phyloP scores from a whole-genome alignment of 2,888 invertebrate species.

The Troides helena region DNA sequence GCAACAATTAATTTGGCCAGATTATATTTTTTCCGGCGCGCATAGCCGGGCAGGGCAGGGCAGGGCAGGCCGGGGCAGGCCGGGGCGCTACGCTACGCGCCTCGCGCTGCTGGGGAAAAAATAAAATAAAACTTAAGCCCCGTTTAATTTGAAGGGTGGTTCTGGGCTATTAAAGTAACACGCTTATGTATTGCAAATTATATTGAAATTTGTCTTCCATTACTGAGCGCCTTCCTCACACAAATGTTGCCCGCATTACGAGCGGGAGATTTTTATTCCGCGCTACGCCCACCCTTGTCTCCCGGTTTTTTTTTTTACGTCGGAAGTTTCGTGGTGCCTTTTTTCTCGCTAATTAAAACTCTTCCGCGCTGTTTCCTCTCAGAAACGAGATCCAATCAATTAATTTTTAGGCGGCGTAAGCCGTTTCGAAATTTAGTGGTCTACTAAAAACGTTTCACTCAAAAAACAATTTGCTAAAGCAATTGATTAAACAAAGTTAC shows the following conservation, averaged over 20 bases:
- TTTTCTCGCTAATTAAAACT: slow-evolving; percentile 80
- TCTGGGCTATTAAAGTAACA: slow-evolving; percentile 82
- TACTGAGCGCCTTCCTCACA: slow-evolving; percentile 79
- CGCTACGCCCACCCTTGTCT: slow-evolving; percentile 77
- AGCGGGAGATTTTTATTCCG: slow-evolving; percentile 76
- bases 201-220: slow-evolving; percentile 82
- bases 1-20: slow-evolving; percentile 79
- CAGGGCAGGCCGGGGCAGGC: slow-evolving; percentile 33
- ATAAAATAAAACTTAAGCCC: slow-evolving; percentile 81
- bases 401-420: slow-evolving; percentile 77
- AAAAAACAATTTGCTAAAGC: slow-evolving; percentile 64
- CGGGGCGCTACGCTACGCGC: slow-evolving; percentile 56
- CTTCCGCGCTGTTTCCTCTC: slow-evolving; percentile 78
- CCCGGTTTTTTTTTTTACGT: slow-evolving; percentile 75
- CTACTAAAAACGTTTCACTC: slow-evolving; percentile 64
- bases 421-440: slow-evolving; percentile 72
- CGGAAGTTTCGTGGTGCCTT: slow-evolving; percentile 74
- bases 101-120: slow-evolving; percentile 72
- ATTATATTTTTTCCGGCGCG: slow-evolving; percentile 77
- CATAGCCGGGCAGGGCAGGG: slow-evolving; percentile 43
- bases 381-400: slow-evolving; percentile 79
- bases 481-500: slow-evolving; percentile 68
- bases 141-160: slow-evolving; percentile 82
- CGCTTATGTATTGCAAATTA: slow-evolving; percentile 82
- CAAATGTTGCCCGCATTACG: slow-evolving; percentile 80